Conservation (phyloP, 64 coral and sea anemone genomes). For the Platygyra sinensis region DNA sequence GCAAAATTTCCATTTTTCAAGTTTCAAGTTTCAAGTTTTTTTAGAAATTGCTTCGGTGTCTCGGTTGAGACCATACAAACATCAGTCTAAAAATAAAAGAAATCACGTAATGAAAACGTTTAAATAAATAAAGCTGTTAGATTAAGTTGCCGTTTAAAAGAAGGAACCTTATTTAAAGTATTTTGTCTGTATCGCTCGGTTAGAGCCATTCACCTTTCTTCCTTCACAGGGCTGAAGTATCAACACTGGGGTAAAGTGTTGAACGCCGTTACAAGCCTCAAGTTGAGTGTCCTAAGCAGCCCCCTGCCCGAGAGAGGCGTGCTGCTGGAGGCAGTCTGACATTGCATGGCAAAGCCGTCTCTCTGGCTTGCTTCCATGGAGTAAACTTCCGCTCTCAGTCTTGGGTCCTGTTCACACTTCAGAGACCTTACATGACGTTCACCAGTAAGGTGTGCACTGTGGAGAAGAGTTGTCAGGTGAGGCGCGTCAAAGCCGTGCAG, state of each 20-base stretch:
- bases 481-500: constrained; percentile 82
- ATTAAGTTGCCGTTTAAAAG: no score
- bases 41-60: no score
- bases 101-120: no score
- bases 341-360: constrained; percentile 75
- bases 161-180: not conserved
- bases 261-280: constrained; percentile 73
- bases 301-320: constrained; percentile 94
- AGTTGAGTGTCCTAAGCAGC: constrained; percentile 65
- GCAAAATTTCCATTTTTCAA: no score
- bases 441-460: constrained; percentile 79
- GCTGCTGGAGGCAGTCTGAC: constrained; percentile 77
- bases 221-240: constrained; percentile 82
- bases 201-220: not conserved
- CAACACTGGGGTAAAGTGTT: constrained; percentile 99
- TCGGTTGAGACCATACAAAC: no score
- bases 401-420: constrained; percentile 89
- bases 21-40: no score
- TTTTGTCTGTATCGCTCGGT: not conserved
- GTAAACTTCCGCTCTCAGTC: constrained; percentile 98
- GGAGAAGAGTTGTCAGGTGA: constrained; percentile 97
- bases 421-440: constrained; percentile 71
- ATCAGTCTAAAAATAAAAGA: no score
- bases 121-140: no score
- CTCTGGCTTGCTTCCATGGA: constrained; percentile 94